phyloP scores from a whole-genome alignment of 1,140 invertebrate genomes.

The Ceratoteleas bidentatus region DNA sequence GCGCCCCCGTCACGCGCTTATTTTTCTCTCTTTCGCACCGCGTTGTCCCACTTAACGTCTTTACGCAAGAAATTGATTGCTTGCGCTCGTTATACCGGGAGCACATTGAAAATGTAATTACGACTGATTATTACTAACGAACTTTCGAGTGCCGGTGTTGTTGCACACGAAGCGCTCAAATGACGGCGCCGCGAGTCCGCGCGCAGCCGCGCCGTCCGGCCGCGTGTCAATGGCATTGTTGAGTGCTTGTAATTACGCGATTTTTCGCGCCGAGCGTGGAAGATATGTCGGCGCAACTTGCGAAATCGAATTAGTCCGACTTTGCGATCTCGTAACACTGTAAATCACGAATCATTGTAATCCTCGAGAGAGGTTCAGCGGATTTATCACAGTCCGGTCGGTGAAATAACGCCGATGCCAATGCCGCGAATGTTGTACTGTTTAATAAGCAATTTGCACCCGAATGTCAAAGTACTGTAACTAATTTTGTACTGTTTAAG shows the following conservation, averaged over 20 bases:
- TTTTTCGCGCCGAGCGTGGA: slow-evolving; percentile 11
- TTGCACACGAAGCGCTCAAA: neutral
- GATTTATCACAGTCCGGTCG: neutral
- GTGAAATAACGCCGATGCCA: neutral
- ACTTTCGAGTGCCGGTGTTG: slow-evolving; percentile 20
- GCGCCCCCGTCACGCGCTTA: slow-evolving; percentile 13
- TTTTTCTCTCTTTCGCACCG: slow-evolving; percentile 39
- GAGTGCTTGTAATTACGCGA: slow-evolving; percentile 42
- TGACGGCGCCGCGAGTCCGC: neutral
- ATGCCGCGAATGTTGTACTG: slow-evolving; percentile 25
- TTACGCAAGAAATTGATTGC: slow-evolving; percentile 61
- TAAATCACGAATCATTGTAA: slow-evolving; percentile 42
- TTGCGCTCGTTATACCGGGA: slow-evolving; percentile 29
- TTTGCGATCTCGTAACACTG: slow-evolving; percentile 32
- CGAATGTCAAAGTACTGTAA: too few relatives aligned
- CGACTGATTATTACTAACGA: slow-evolving; percentile 57
- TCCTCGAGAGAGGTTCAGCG: neutral
- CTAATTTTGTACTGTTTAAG: slow-evolving; percentile 51
- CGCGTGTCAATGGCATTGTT: slow-evolving; percentile 22
- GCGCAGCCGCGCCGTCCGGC: too few relatives aligned
- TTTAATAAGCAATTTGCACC: slow-evolving; percentile 27
- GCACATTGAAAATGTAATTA: slow-evolving; percentile 43
- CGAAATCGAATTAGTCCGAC: slow-evolving; percentile 37
- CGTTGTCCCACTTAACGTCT: slow-evolving; percentile 47
- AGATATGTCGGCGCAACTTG: slow-evolving; percentile 39